These are phyloP conservation scores for Gallinago media DNA, from an alignment of 2,113 vertebrate genomes.

Conservation along the genomic window DNA sequence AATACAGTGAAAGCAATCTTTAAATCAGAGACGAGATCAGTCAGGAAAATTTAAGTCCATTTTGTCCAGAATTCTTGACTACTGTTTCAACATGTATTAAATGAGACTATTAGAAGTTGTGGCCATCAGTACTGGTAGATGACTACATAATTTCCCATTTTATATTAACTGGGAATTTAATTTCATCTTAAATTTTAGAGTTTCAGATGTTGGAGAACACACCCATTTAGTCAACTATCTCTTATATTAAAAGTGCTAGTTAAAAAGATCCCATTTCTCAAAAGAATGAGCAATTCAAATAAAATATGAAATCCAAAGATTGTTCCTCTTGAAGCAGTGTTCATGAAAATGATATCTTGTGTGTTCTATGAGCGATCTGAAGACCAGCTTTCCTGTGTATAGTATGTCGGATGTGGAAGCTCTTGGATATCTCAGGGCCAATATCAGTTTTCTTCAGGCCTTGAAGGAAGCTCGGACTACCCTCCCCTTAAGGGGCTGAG, in stretches of 20 bases:
- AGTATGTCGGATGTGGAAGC: constrained; percentile 66
- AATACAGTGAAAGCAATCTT: neutral
- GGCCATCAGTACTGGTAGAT: neutral
- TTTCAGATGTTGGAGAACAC: neutral
- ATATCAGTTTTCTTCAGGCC: constrained; percentile 65
- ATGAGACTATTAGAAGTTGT: neutral
- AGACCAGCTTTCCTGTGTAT: neutral
- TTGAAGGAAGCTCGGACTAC: constrained; percentile 89
- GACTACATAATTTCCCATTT: neutral
- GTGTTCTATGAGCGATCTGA: neutral
- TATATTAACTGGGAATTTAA: neutral
- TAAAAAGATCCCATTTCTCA: neutral
- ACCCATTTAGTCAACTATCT: neutral
- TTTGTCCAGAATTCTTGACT: neutral
- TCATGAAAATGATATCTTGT: neutral
- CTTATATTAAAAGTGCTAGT: neutral
- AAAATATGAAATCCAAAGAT: neutral
- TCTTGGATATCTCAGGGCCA: constrained; percentile 46
- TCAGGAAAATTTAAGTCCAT: neutral
- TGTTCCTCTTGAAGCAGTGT: neutral
- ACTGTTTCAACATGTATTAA: neutral
- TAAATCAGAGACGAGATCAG: neutral
- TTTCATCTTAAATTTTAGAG: neutral
- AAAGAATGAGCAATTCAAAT: neutral
- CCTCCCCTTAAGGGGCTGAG: constrained; percentile 92